phyloP scores from a whole-genome alignment of 2,797 vertebrate species.

The Pelochelys cantorii region DNA sequence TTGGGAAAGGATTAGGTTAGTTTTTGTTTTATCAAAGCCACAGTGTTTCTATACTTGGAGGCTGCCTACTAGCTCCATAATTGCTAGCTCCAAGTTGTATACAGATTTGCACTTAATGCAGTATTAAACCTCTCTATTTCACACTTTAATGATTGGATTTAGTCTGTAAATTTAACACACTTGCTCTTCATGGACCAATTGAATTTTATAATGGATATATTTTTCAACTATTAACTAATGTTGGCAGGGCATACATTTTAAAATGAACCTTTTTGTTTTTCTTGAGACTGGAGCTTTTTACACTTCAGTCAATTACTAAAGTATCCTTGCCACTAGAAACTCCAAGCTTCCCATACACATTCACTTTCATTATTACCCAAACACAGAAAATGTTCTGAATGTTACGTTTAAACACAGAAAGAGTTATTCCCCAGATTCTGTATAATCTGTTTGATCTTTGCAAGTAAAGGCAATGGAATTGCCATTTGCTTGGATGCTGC shows the following conservation, averaged over 20 bases:
- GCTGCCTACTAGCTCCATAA: not conserved
- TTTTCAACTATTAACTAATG: not conserved
- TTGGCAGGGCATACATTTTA: not conserved
- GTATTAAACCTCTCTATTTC: not conserved
- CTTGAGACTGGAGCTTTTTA: not conserved
- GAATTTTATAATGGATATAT: not conserved
- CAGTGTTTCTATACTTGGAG: not conserved
- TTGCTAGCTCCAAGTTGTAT: not conserved
- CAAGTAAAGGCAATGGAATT: not conserved
- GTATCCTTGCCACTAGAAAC: not conserved
- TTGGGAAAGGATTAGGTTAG: not conserved
- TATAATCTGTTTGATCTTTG: not conserved
- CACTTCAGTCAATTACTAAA: not conserved
- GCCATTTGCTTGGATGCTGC: not conserved
- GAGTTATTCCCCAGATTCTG: not conserved
- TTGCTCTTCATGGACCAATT: not conserved
- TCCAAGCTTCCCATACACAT: not conserved
- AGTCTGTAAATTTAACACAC: not conserved
- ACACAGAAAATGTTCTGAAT: not conserved
- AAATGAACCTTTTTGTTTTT: not conserved
- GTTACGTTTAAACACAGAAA: not conserved
- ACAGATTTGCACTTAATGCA: not conserved
- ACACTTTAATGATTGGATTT: not conserved
- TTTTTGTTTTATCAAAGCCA: not conserved
- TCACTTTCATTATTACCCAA: not conserved